A percentile compares a stretch with the other conserved stretches of the same genome.
Evolutionary conservation across 2,888 invertebrate species (phyloP).

Genomic region (Tanytarsus gracilentus): DNA sequence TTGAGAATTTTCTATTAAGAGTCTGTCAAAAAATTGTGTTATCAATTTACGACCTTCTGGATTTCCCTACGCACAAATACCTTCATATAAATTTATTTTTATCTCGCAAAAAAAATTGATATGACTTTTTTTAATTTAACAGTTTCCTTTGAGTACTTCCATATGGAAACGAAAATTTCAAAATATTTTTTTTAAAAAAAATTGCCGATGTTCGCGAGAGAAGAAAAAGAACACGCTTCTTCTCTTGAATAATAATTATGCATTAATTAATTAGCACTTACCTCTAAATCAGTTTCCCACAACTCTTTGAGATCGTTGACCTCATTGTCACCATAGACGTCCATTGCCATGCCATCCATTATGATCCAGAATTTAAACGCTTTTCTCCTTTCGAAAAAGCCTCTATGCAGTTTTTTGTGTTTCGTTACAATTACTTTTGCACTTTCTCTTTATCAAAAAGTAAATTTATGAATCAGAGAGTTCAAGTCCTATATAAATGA

Average conservation of each 20-base stretch:
- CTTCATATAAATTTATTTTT: no score
- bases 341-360: slow-evolving; percentile 29
- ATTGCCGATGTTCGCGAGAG: no score
- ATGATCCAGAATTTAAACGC: neutral
- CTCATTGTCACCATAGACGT: slow-evolving; percentile 23
- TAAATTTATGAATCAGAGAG: no score
- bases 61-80: slow-evolving; percentile 6
- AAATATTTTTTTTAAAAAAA: no score
- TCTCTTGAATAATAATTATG: no score
- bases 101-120: neutral
- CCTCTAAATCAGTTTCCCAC: slow-evolving; percentile 27
- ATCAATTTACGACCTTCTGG: slow-evolving; percentile 20
- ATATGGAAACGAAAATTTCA: slow-evolving; percentile 2
- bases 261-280: slow-evolving; percentile 12
- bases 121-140: no score
- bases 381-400: slow-evolving; percentile 8
- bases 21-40: neutral
- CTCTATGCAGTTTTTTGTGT: slow-evolving; percentile 6
- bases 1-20: no score
- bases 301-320: slow-evolving; percentile 28
- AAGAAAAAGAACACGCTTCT: no score
- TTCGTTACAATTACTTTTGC: neutral
- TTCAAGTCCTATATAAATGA: no score
- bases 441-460: no score
- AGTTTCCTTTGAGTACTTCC: neutral